Conservation (phyloP, 2,888 invertebrate genomes). For the Diarsia brunnea region DNA sequence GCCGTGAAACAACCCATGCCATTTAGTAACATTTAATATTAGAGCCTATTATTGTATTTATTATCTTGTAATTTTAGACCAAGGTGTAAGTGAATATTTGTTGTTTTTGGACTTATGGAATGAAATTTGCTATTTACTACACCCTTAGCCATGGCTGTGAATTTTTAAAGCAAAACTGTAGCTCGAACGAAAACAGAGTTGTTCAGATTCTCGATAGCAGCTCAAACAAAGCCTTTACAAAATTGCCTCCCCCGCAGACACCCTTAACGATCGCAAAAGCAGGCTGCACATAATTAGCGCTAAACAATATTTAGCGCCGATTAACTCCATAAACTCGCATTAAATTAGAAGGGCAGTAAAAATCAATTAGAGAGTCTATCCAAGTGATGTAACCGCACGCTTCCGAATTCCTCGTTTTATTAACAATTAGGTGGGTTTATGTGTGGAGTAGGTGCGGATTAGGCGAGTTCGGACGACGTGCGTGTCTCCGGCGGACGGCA, state of each 20-base stretch:
- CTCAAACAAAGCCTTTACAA: slow-evolving; percentile 71
- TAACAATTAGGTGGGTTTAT: slow-evolving; percentile 91
- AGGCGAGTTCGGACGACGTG: slow-evolving; percentile 84
- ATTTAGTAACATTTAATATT: slow-evolving; percentile 16
- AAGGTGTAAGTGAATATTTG: slow-evolving; percentile 3
- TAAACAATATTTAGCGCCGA: slow-evolving; percentile 84
- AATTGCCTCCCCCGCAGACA: slow-evolving; percentile 70
- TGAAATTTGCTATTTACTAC: not conserved
- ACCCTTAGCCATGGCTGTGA: not conserved
- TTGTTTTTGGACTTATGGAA: not conserved
- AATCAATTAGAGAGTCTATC: slow-evolving; percentile 86
- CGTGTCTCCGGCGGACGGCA: slow-evolving; percentile 84
- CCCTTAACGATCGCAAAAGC: slow-evolving; percentile 76
- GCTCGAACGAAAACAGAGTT: slow-evolving; percentile 42
- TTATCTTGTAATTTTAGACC: slow-evolving; percentile 8
- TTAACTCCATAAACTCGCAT: slow-evolving; percentile 84
- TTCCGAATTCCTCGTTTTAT: slow-evolving; percentile 88
- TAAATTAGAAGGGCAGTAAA: slow-evolving; percentile 86
- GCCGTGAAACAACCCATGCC: slow-evolving; percentile 14
- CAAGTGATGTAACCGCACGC: slow-evolving; percentile 87
- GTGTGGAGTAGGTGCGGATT: slow-evolving; percentile 88
- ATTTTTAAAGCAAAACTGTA: slow-evolving; percentile 13
- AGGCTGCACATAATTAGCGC: slow-evolving; percentile 83
- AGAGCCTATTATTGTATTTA: slow-evolving; percentile 12
- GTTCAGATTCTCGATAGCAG: slow-evolving; percentile 63